A percentile compares a stretch with the other conserved stretches of the same genome.
These are phyloP conservation scores for Manis pentadactyla DNA, from an alignment of 2,797 vertebrate species.

Conservation along the genomic window DNA sequence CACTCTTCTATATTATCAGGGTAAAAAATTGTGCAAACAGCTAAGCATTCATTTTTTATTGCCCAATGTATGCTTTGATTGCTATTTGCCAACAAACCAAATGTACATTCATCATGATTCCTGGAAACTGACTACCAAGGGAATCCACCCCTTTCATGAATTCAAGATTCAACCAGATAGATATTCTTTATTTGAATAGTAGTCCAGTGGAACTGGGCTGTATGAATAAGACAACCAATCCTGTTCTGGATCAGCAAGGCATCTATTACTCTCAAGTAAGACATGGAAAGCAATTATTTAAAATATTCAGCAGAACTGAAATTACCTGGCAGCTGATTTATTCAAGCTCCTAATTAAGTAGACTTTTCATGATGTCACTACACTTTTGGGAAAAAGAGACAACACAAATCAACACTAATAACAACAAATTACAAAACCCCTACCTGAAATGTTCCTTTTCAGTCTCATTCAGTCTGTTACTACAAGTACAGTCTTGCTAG, in stretches of 20 bases:
- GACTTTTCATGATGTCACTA: background rate
- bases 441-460: background rate
- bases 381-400: constrained; percentile 5
- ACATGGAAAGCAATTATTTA: constrained; percentile 51
- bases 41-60: background rate
- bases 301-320: constrained; percentile 52
- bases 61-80: background rate
- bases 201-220: background rate
- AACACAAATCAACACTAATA: background rate
- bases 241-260: constrained; percentile 1
- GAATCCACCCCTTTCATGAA: background rate
- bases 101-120: background rate
- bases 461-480: background rate
- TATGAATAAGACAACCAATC: background rate
- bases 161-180: background rate
- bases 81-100: background rate
- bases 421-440: background rate
- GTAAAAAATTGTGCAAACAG: background rate
- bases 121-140: background rate
- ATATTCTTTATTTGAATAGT: constrained; percentile 23
- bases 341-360: background rate
- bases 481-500: background rate
- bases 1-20: background rate
- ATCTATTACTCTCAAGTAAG: constrained; percentile 39
- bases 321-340: constrained; percentile 26